Evolutionary conservation across 1,140 invertebrate species (phyloP), one percentile per base, ranked within the genome.

Genomic region (Trinorchestia longiramus): DNA sequence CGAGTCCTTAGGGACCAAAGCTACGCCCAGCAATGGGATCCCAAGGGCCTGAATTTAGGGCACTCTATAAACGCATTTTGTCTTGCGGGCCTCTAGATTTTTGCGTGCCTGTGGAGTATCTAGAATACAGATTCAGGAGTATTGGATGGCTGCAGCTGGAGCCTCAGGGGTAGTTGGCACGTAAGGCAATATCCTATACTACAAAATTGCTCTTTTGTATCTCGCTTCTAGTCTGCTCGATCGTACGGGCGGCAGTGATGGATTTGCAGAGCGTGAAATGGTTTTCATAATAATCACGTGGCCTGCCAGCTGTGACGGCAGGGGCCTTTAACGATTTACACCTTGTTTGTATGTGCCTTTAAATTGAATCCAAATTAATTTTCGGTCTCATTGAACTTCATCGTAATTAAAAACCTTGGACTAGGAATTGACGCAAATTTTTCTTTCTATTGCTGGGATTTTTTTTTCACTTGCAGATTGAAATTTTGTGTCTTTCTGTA

Each of bases 121-220:
- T 43, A 45, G 92, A 94, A 94, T 94, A 94, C 92, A 94, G 92
- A 94, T 94, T 94, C 92, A 44, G 43, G 92, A 44, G 92, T 94
- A 94, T 94, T 94, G 92, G 92, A 94, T 94, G 92, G 92, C 92
- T 47, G 3, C 92, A 94, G 92, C 44, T 47, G 92, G 92, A 40
- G 44, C 92, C 92, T 94, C 44, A 94, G 92, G 92, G 44, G 11
- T 28, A 44, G 44, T 94, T 6, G 92, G 92, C 92, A 94, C 92
- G 92, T 94, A 47, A 94, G 92, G 92, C 92, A 94, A 94, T 94
- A 94, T 94, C 92, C 92, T 94, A 45, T 94, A 94, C 43, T 47
- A 43, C 43, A 94, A 94, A 94, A 94, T 94, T 94, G 92, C 92
- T 6, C 92, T 45, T 94, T 44, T 94, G 92, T 44, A 43, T 94